Percentiles rank a stretch among this genome's conserved stretches.
phyloP scores from a whole-genome alignment of 2,797 vertebrate genomes.

The Sebastes kiyomatsui region DNA sequence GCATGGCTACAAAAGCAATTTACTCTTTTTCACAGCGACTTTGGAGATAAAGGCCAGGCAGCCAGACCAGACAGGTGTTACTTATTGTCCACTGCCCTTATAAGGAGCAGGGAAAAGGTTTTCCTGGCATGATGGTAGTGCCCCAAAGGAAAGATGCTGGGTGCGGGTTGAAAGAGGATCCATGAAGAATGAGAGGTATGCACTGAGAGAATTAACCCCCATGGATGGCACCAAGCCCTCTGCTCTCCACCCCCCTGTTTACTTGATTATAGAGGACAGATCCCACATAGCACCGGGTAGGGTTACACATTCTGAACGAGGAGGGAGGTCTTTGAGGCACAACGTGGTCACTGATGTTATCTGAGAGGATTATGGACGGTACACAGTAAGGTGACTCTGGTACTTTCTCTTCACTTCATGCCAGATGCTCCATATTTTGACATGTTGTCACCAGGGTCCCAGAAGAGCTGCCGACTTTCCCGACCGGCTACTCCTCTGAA shows the following conservation, averaged over 20 bases:
- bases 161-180: conserved; percentile 56
- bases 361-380: conserved; percentile 12
- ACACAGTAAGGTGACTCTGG: conserved; percentile 37
- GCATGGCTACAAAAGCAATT: neutral
- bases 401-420: conserved; percentile 28
- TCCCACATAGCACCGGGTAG: conserved; percentile 51
- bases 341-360: conserved; percentile 28
- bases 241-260: conserved; percentile 38
- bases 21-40: neutral
- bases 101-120: neutral
- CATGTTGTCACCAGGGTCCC: conserved; percentile 40
- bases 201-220: conserved; percentile 43
- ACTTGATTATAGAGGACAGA: conserved; percentile 56
- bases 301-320: conserved; percentile 54
- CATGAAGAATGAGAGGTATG: conserved; percentile 64
- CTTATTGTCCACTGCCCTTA: neutral
- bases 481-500: conserved; percentile 25
- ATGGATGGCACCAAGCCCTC: conserved; percentile 36
- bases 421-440: conserved; percentile 63
- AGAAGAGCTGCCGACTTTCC: conserved; percentile 38
- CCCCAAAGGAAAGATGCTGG: conserved; percentile 31
- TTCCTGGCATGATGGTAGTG: neutral
- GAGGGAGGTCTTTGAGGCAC: conserved; percentile 10
- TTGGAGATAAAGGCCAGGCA: neutral
- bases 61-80: neutral